A percentile compares a stretch with the other conserved stretches of the same genome.
phyloP scores from a whole-genome alignment of 2,888 invertebrate genomes.

The Pandemis corylana region DNA sequence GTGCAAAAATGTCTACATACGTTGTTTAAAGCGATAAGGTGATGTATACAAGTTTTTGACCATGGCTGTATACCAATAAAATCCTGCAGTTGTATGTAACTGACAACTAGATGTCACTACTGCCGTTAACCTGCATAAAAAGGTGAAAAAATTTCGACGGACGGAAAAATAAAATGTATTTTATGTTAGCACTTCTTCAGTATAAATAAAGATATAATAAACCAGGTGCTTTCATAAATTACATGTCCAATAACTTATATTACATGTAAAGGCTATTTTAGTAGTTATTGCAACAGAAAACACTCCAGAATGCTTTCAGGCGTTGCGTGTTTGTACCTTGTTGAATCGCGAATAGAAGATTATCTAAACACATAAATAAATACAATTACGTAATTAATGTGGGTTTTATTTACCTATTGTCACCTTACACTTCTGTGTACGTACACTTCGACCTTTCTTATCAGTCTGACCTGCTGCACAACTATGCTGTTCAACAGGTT shows the following conservation, averaged over 20 bases:
- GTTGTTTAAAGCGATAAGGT: no score
- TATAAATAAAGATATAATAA: conserved; percentile 7
- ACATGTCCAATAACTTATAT: not conserved
- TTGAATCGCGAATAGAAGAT: conserved; percentile 71
- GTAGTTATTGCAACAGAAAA: conserved; percentile 30
- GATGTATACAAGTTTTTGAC: no score
- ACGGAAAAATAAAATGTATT: not conserved
- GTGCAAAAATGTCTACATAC: no score
- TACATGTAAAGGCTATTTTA: not conserved
- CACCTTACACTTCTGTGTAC: no score
- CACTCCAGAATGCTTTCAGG: conserved; percentile 40
- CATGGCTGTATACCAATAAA: no score
- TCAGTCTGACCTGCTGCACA: no score
- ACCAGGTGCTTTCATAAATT: conserved; percentile 23
- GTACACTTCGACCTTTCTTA: no score
- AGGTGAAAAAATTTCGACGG: not conserved
- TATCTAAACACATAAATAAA: conserved; percentile 66
- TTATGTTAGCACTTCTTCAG: conserved; percentile 8
- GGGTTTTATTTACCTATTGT: conserved; percentile 54
- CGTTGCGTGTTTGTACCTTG: conserved; percentile 60
- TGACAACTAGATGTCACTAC: not conserved
- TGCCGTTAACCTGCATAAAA: not conserved
- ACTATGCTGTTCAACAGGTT: no score
- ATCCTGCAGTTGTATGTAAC: not conserved
- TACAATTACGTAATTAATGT: conserved; percentile 57